Base-by-base conservation (phyloP, 2,113 vertebrate species). In the Spermophilus dauricus region DNA sequence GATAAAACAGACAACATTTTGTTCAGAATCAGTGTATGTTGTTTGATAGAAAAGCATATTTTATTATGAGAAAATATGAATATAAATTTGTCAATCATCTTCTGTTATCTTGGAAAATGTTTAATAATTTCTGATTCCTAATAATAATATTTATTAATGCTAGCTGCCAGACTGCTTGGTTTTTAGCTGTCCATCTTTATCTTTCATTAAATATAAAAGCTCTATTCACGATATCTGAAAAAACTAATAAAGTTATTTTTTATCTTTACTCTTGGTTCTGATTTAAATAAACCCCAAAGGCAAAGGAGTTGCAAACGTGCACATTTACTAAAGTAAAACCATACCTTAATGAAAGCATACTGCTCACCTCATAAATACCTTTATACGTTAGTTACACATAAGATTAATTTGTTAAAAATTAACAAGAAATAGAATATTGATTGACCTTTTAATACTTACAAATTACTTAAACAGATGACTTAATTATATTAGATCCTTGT, bases 61-160 rank as follows among this genome's bases (percentile, higher is more conserved):
- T 80, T 92, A 75, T 95, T 42, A 4, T 76, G 2, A 53, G 16
- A 77, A 97, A 81, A 58, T 91, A 26, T 53, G 80, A 82, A 82
- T 85, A 32, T 0, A 78, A 63, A 85, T 90, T 42, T 96, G 20
- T 87, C 24, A 45, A 30, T 39, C 70, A 90, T 73, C 45, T 87
- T 85, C 42, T 69, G 20, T 86, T 91, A 80, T 53, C 30, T 42
- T 37, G 37, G 53, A 80, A 83, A 17, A 81, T 80, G n/a, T 82
- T 75, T 58, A 85, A 24, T 93, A 76, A 82, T 91, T 96, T 42
- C 14, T 28, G 70, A 53, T 80, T 92, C 32, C 32, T 76, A 28
- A 24, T 73, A 82, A 34, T 8, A 84, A 67, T 87, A 89, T 0
- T 69, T 24, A 85, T 65, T 87, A 94, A 65, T 87, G n/a, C 16